Evolutionary conservation across 2,113 vertebrate species (phyloP).

Genomic region (Myiozetetes cayanensis): DNA sequence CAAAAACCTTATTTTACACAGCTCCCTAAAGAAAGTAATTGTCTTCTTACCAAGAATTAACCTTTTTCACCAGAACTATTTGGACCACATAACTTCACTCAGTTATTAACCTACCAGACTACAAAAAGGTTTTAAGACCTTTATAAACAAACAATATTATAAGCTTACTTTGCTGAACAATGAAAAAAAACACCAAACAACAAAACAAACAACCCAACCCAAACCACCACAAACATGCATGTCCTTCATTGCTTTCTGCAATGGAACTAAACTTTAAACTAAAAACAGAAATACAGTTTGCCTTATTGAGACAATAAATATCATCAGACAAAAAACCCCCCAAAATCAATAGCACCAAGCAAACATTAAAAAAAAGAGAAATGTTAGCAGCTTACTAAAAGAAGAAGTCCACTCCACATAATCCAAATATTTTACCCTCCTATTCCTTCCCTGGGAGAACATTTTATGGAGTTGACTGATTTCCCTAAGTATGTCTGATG

Average conservation of each 20-base stretch:
- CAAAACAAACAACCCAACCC: rapidly evolving
- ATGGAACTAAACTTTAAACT: rapidly evolving
- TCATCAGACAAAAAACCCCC: neutral
- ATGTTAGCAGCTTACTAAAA: rapidly evolving
- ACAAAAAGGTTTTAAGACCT: neutral
- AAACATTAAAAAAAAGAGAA: neutral
- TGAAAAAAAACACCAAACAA: neutral
- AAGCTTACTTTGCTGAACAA: neutral
- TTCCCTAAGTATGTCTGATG: neutral
- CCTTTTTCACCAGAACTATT: neutral
- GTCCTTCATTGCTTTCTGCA: neutral
- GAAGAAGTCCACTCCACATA: rapidly evolving
- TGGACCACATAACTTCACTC: neutral
- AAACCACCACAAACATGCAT: rapidly evolving
- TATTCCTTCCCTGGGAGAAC: rapidly evolving
- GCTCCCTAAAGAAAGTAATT: neutral
- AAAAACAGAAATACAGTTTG: rapidly evolving
- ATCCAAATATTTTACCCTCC: rapidly evolving
- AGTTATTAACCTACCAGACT: neutral
- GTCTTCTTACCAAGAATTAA: neutral
- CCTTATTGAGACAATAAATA: neutral
- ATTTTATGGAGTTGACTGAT: neutral
- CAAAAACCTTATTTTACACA: neutral
- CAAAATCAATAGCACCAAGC: rapidly evolving
- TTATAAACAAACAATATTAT: neutral